A percentile compares a stretch with the other conserved stretches of the same genome.
Evolutionary conservation across 2,113 vertebrate genomes (phyloP).

Genomic region (Campylomormyrus numenius): DNA sequence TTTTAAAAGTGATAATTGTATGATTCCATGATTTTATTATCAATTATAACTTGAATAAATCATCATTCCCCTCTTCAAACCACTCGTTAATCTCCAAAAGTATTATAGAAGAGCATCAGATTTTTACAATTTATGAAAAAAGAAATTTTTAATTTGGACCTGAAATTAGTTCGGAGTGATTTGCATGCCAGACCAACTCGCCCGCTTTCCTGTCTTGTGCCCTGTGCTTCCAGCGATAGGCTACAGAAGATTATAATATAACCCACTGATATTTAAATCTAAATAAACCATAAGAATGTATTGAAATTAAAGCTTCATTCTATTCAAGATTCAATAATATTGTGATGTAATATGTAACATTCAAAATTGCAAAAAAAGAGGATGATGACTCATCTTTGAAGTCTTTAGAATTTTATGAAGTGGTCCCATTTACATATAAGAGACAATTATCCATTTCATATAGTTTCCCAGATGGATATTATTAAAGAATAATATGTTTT

Average conservation of each 20-base stretch:
- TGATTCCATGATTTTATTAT: background rate
- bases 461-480: background rate
- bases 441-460: background rate
- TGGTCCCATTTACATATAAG: background rate
- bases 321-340: background rate
- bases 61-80: background rate
- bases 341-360: background rate
- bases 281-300: background rate
- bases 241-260: background rate
- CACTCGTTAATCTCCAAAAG: background rate
- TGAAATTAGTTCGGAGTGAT: background rate
- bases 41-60: background rate
- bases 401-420: background rate
- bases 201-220: background rate
- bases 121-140: background rate
- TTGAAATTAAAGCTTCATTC: background rate
- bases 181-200: background rate
- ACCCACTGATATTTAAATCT: background rate
- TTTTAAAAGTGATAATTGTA: background rate
- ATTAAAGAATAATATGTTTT: background rate
- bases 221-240: background rate
- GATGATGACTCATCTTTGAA: background rate
- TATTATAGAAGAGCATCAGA: background rate
- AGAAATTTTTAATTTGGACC: background rate
- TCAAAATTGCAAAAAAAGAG: background rate